These are phyloP conservation scores for Meliscaeva auricollis DNA, from an alignment of 2,888 invertebrate genomes.

Conservation along the genomic window DNA sequence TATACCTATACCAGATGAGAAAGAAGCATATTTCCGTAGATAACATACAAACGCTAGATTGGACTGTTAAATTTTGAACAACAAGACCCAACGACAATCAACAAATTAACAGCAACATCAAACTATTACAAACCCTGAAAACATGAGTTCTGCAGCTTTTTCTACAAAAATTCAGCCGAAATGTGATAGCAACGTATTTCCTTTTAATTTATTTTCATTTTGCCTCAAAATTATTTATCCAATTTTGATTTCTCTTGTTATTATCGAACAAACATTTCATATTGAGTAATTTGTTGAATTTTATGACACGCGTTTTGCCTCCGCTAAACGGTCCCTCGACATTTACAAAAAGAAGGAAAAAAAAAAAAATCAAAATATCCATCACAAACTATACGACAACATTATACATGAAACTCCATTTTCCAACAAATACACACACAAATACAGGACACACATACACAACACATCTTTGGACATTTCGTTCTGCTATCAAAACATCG, in stretches of 20 bases:
- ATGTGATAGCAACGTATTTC: too few species aligned
- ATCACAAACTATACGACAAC: not conserved
- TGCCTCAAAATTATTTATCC: not conserved
- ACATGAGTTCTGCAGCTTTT: too few species aligned
- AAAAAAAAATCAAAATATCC: not conserved
- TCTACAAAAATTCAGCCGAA: too few species aligned
- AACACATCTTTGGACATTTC: slow-evolving; percentile 3
- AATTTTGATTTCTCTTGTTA: not conserved
- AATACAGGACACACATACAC: not conserved
- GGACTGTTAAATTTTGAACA: too few species aligned
- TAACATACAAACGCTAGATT: too few species aligned
- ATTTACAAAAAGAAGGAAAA: not conserved
- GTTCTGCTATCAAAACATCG: slow-evolving; percentile 19
- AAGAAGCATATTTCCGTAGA: too few species aligned
- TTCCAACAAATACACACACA: not conserved
- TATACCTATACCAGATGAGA: too few species aligned
- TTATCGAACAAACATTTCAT: slow-evolving; percentile 1
- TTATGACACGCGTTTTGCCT: not conserved
- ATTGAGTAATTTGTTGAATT: not conserved
- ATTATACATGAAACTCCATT: not conserved
- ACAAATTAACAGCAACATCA: too few species aligned
- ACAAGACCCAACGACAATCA: too few species aligned
- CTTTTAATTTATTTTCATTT: not conserved
- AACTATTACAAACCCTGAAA: too few species aligned
- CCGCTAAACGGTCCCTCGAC: not conserved